A percentile compares a stretch with the other conserved stretches of the same genome.
These are phyloP conservation scores for Anseranas semipalmata DNA, from an alignment of 2,113 vertebrate species.

Conservation along the genomic window DNA sequence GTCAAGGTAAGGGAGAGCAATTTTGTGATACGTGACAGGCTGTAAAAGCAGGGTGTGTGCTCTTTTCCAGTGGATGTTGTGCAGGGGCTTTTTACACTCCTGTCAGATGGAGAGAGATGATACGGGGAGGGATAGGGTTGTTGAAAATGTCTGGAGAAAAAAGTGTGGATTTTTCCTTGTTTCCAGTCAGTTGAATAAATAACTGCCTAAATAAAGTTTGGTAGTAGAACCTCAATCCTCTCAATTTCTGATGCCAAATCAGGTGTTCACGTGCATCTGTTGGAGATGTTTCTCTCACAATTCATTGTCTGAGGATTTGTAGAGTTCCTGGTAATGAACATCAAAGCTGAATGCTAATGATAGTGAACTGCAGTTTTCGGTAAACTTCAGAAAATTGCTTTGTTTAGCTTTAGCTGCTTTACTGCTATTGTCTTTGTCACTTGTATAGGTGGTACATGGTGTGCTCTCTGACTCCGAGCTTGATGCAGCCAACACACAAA, in stretches of 20 bases:
- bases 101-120: not conserved
- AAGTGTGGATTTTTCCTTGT: not conserved
- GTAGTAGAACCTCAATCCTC: not conserved
- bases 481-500: slow-evolving; percentile 76
- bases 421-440: not conserved
- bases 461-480: slow-evolving; percentile 77
- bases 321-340: not conserved
- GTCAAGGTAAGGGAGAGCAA: slow-evolving; percentile 78
- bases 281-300: not conserved
- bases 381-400: not conserved
- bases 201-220: not conserved
- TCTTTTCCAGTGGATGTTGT: not conserved
- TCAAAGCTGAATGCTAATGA: not conserved
- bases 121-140: not conserved
- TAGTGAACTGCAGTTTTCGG: not conserved
- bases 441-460: slow-evolving; percentile 80
- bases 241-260: not conserved
- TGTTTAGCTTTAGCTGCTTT: not conserved
- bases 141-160: not conserved
- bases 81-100: not conserved
- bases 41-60: not conserved
- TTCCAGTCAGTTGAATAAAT: not conserved
- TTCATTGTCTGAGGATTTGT: not conserved
- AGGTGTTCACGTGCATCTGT: not conserved
- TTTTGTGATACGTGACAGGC: not conserved